A percentile compares a stretch with the other conserved stretches of the same genome.
These are phyloP conservation scores for Onchidella celtica DNA, from an alignment of 2,888 invertebrate genomes.

Conservation along the genomic window DNA sequence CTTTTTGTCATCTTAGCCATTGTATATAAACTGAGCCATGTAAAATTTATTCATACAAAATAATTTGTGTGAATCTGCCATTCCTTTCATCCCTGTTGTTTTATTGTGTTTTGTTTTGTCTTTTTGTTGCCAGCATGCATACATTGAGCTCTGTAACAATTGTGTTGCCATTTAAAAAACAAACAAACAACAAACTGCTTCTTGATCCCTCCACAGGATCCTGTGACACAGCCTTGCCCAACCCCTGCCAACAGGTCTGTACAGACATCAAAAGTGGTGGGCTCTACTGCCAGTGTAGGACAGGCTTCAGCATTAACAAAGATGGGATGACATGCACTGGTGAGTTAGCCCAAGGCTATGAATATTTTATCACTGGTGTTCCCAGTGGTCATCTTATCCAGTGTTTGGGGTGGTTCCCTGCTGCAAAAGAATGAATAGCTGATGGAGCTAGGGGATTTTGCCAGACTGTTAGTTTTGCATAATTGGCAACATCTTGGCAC, in stretches of 20 bases:
- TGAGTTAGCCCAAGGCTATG: conserved; percentile 49
- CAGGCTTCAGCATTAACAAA: conserved; percentile 63
- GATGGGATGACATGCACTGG: conserved; percentile 70
- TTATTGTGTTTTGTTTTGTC: neutral
- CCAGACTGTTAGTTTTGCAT: neutral
- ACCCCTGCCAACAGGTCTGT: conserved; percentile 66
- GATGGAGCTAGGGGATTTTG: neutral
- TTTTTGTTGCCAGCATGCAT: neutral
- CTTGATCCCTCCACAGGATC: conserved; percentile 24
- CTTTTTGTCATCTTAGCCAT: too few species aligned
- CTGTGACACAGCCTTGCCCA: conserved; percentile 51
- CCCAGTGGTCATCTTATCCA: neutral
- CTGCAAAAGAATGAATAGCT: neutral
- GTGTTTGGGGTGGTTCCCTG: neutral
- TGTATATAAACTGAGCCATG: too few species aligned
- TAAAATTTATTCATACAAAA: too few species aligned
- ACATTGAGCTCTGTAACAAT: neutral
- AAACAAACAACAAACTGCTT: neutral
- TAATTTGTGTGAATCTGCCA: too few species aligned
- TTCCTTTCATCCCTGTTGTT: neutral
- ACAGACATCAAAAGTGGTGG: conserved; percentile 66
- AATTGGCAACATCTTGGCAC: too few species aligned
- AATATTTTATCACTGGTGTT: neutral
- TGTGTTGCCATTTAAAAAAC: neutral
- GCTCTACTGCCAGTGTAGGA: conserved; percentile 66